phyloP scores from a whole-genome alignment of 2,888 invertebrate genomes.

The Xestobium rufovillosum region DNA sequence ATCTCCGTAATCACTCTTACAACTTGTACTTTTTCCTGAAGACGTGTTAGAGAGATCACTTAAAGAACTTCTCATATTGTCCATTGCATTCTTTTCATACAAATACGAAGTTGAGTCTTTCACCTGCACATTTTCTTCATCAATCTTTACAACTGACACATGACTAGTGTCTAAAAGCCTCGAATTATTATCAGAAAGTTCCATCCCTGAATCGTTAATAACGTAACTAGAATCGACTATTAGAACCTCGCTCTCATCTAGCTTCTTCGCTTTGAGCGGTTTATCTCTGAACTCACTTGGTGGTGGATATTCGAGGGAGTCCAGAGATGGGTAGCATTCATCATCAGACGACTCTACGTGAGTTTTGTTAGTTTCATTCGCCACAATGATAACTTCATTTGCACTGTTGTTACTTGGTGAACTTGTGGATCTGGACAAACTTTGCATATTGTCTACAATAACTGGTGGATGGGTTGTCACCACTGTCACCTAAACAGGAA shows the following conservation, averaged over 20 bases:
- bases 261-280: slow-evolving; percentile 53
- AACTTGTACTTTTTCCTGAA: slow-evolving; percentile 35
- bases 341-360: slow-evolving; percentile 65
- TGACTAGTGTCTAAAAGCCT: slow-evolving; percentile 69
- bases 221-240: slow-evolving; percentile 66
- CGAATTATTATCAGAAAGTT: slow-evolving; percentile 45
- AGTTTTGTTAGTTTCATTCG: slow-evolving; percentile 68
- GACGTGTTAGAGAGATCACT: slow-evolving; percentile 41
- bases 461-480: slow-evolving; percentile 80
- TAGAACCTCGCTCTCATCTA: slow-evolving; percentile 81
- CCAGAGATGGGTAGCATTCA: slow-evolving; percentile 65
- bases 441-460: slow-evolving; percentile 54
- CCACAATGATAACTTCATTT: slow-evolving; percentile 70
- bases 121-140: slow-evolving; percentile 65
- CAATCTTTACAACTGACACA: slow-evolving; percentile 86
- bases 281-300: slow-evolving; percentile 42
- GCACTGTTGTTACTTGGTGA: slow-evolving; percentile 45
- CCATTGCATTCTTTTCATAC: slow-evolving; percentile 31
- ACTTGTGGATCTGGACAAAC: slow-evolving; percentile 43
- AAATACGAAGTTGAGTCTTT: slow-evolving; percentile 55
- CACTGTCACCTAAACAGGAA: slow-evolving; percentile 65
- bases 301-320: slow-evolving; percentile 61
- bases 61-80: slow-evolving; percentile 36
- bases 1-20: slow-evolving; percentile 40
- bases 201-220: slow-evolving; percentile 58